Conservation (phyloP, 2,888 invertebrate species). For the Drosophila kuntzei region DNA sequence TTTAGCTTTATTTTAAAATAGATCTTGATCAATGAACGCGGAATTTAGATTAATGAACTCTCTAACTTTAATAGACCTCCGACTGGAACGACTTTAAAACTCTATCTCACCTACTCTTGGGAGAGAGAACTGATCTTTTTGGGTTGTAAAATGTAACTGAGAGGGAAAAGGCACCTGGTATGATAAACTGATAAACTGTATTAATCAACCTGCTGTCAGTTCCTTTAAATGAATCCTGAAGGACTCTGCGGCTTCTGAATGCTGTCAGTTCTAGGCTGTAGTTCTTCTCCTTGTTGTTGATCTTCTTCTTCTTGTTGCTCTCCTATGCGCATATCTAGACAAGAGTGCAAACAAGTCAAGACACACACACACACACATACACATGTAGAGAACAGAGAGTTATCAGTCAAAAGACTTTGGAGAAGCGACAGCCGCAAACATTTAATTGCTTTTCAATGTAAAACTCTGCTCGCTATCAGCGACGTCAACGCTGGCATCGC, state of each 20-base stretch:
- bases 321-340: slow-evolving; percentile 48
- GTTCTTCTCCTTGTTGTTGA: not conserved
- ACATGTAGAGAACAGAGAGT: slow-evolving; percentile 25
- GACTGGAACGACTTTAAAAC: no score
- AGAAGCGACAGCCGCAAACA: slow-evolving; percentile 63
- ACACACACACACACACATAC: slow-evolving; percentile 17
- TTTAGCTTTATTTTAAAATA: not conserved
- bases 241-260: slow-evolving; percentile 9
- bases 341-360: slow-evolving; percentile 42
- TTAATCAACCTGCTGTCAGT: slow-evolving; percentile 13
- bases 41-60: not conserved
- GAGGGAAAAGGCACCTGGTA: not conserved
- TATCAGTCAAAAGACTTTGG: slow-evolving; percentile 61
- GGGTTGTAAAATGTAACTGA: not conserved
- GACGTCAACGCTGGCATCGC: slow-evolving; percentile 20
- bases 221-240: not conserved
- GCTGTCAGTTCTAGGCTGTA: slow-evolving; percentile 1
- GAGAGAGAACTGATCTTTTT: not conserved
- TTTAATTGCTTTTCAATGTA: slow-evolving; percentile 83
- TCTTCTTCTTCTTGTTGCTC: not conserved
- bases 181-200: not conserved
- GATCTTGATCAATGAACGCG: not conserved
- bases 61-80: not conserved
- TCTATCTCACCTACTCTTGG: no score
- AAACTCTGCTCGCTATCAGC: slow-evolving; percentile 57